phyloP scores from a whole-genome alignment of 2,113 vertebrate genomes.

The Rhabdomys dilectus region DNA sequence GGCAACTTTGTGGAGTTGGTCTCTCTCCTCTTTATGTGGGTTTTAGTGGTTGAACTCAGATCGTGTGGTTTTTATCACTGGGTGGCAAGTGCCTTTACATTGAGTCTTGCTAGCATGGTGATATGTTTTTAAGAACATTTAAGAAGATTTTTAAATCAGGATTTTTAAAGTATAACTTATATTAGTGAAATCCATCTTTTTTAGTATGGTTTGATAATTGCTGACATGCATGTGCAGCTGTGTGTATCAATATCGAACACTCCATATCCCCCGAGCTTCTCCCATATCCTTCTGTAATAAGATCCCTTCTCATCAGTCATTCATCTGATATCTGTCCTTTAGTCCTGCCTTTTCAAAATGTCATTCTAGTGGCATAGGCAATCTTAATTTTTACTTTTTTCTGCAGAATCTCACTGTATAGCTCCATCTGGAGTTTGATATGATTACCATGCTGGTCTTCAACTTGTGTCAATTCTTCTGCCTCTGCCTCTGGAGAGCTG shows the following conservation, averaged over 20 bases:
- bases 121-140: background rate
- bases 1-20: background rate
- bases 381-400: background rate
- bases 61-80: background rate
- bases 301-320: background rate
- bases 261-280: background rate
- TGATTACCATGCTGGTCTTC: background rate
- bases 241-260: background rate
- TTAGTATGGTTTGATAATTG: background rate
- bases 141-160: background rate
- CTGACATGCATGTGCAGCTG: background rate
- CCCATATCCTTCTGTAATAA: background rate
- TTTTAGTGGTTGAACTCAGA: background rate
- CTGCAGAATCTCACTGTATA: background rate
- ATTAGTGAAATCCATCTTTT: background rate
- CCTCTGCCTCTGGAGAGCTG: background rate
- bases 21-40: background rate
- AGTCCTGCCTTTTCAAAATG: background rate
- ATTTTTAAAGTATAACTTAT: background rate
- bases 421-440: background rate
- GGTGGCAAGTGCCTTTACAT: background rate
- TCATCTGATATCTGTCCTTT: background rate
- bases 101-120: background rate
- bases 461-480: background rate
- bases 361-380: background rate